Percentiles rank a stretch among this genome's conserved stretches.
These are phyloP conservation scores for Crypturellus undulatus DNA, from an alignment of 2,113 vertebrate genomes.

Conservation along the genomic window DNA sequence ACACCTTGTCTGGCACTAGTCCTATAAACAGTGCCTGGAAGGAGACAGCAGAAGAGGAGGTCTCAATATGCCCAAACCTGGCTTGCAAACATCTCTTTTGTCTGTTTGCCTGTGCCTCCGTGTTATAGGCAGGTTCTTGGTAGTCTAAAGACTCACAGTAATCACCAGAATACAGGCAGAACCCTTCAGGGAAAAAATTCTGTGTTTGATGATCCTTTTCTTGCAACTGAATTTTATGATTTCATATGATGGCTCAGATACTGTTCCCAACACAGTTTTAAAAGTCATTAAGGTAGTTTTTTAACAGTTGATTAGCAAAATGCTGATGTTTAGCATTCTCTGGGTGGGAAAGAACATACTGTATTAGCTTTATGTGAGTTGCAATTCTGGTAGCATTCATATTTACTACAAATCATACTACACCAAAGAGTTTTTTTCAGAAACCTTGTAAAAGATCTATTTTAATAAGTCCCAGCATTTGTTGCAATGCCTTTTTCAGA, in stretches of 20 bases:
- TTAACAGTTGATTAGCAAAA: constrained; percentile 12
- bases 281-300: constrained; percentile 5
- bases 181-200: not conserved
- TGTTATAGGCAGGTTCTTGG: not conserved
- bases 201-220: not conserved
- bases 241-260: not conserved
- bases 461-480: constrained; percentile 38
- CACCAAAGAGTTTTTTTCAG: not conserved
- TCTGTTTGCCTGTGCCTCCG: not conserved
- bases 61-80: not conserved
- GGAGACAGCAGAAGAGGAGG: not conserved
- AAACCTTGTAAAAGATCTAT: constrained; percentile 13
- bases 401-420: not conserved
- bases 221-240: not conserved
- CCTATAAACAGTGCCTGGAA: not conserved
- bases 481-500: constrained; percentile 29
- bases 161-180: not conserved
- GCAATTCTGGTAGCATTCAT: not conserved
- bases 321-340: not conserved
- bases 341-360: not conserved
- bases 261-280: not conserved
- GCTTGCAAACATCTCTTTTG: not conserved
- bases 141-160: not conserved
- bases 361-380: not conserved
- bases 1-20: too few species aligned